Percentiles rank a stretch among this genome's conserved stretches.
phyloP scores from a whole-genome alignment of 2,888 invertebrate genomes.

The Xanthorhoe designata region DNA sequence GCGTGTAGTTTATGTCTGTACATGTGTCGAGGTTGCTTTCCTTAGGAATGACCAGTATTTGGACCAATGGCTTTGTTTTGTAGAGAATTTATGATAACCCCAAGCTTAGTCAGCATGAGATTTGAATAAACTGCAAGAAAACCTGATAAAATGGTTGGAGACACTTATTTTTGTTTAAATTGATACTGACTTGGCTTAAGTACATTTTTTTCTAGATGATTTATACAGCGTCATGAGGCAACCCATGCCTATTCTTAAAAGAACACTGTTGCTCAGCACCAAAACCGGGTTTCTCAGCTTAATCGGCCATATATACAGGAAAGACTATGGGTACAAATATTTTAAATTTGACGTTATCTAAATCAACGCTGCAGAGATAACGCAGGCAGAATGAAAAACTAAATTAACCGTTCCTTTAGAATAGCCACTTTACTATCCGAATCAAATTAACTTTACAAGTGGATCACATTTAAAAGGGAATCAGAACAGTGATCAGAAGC shows the following conservation, averaged over 20 bases:
- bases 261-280: too few relatives aligned
- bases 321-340: too few relatives aligned
- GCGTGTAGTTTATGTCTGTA: conserved; percentile 26
- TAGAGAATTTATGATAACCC: conserved; percentile 17
- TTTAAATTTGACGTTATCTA: too few relatives aligned
- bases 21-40: conserved; percentile 25
- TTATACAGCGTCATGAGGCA: too few relatives aligned
- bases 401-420: background rate
- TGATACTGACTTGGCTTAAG: too few relatives aligned
- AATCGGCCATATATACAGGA: too few relatives aligned
- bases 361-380: too few relatives aligned
- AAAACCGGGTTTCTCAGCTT: too few relatives aligned
- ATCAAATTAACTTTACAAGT: conserved; percentile 40
- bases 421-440: conserved; percentile 9
- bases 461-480: conserved; percentile 43
- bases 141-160: background rate
- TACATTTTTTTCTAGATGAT: too few relatives aligned
- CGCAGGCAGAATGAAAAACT: background rate
- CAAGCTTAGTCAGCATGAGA: conserved; percentile 3
- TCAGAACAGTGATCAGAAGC: conserved; percentile 55
- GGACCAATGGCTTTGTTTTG: conserved; percentile 20
- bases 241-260: too few relatives aligned
- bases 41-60: conserved; percentile 22
- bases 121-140: conserved; percentile 10
- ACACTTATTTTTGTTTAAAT: too few relatives aligned